Conservation (phyloP, 2,797 vertebrate genomes). For the Acropternis orthonyx region DNA sequence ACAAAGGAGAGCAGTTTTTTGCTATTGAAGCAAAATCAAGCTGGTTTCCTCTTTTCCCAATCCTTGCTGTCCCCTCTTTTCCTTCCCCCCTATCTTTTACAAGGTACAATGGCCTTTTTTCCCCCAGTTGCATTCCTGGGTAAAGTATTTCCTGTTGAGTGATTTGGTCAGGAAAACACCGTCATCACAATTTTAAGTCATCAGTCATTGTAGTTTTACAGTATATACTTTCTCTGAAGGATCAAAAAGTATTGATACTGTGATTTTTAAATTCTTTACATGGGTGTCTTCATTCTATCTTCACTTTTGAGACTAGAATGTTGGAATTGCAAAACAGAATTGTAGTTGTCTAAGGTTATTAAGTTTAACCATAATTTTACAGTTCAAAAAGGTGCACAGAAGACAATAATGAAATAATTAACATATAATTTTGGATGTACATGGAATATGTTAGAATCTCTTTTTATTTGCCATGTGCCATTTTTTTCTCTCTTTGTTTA, state of each 20-base stretch:
- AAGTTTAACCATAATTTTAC: constrained; percentile 63
- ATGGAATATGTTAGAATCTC: constrained; percentile 4
- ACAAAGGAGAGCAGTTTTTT: constrained; percentile 65
- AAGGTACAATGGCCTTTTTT: constrained; percentile 57
- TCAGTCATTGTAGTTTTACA: constrained; percentile 65
- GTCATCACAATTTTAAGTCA: constrained; percentile 67
- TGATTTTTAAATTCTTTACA: constrained; percentile 81
- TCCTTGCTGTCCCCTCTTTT: neutral
- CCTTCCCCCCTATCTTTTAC: neutral
- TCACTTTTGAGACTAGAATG: constrained; percentile 69
- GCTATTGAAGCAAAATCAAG: constrained; percentile 68
- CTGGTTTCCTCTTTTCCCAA: constrained; percentile 43
- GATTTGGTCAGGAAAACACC: constrained; percentile 51
- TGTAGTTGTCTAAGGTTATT: constrained; percentile 39
- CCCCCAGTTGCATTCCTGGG: constrained; percentile 56
- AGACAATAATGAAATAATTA: constrained; percentile 43
- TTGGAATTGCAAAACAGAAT: constrained; percentile 23
- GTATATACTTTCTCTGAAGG: constrained; percentile 72
- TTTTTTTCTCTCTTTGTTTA: constrained; percentile 37
- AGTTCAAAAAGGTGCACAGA: constrained; percentile 41
- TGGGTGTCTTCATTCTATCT: constrained; percentile 75
- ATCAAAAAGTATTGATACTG: constrained; percentile 77
- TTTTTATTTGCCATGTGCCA: constrained; percentile 67
- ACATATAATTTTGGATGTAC: neutral
- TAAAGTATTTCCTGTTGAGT: constrained; percentile 59